Evolutionary conservation across 1,140 invertebrate genomes (phyloP).

Genomic region (Thalassaphorura encarpata): DNA sequence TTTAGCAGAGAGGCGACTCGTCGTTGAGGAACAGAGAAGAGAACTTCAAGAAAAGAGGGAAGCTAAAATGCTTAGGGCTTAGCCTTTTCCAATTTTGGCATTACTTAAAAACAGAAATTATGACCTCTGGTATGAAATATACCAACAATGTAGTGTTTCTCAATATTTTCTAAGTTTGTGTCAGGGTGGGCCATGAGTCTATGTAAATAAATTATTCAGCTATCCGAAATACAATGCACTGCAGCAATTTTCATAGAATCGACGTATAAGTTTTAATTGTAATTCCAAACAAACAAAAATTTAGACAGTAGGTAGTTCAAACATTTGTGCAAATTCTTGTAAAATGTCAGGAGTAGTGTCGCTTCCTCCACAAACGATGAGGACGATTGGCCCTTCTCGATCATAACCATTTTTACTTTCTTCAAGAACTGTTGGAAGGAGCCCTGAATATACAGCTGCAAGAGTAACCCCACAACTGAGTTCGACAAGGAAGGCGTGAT

Average conservation of each 20-base stretch:
- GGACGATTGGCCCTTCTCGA: constrained; percentile 37
- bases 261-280: too few species aligned
- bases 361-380: constrained; percentile 46
- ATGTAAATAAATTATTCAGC: too few species aligned
- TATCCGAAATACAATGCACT: too few species aligned
- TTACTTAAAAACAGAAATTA: too few species aligned
- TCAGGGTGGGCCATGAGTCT: too few species aligned
- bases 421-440: constrained; percentile 29
- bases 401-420: constrained; percentile 16
- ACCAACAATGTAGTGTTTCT: not conserved
- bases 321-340: not conserved
- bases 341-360: constrained; percentile 31
- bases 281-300: not conserved
- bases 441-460: constrained; percentile 35
- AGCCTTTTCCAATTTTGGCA: too few species aligned
- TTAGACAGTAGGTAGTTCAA: not conserved
- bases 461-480: constrained; percentile 45
- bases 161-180: too few species aligned
- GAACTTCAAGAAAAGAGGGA: constrained; percentile 75
- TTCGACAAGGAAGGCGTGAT: constrained; percentile 44
- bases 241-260: too few species aligned
- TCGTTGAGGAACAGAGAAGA: constrained; percentile 63
- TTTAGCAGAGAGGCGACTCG: constrained; percentile 59
- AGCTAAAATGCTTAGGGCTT: constrained; percentile 80
- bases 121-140: not conserved